Evolutionary conservation across 2,888 invertebrate species (phyloP).

Genomic region (Eledona agricola): DNA sequence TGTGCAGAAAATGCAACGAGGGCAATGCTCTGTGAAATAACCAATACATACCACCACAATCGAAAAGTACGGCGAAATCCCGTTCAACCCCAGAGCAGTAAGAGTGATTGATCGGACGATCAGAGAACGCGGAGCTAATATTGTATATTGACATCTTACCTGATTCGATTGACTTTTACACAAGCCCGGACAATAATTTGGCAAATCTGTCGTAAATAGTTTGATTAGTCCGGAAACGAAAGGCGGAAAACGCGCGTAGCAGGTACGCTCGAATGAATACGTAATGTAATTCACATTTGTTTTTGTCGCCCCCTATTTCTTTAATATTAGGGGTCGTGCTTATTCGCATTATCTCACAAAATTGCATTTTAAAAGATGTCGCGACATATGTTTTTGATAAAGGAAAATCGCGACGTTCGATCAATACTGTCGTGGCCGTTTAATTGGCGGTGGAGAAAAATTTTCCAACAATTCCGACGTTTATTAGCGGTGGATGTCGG

Average conservation of each 20-base stretch:
- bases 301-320: constrained; percentile 59
- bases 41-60: constrained; percentile 54
- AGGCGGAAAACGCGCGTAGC: constrained; percentile 50
- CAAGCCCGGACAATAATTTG: constrained; percentile 32
- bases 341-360: constrained; percentile 59
- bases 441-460: constrained; percentile 4
- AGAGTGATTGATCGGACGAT: constrained; percentile 49
- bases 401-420: constrained; percentile 41
- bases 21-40: constrained; percentile 59
- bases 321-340: constrained; percentile 56
- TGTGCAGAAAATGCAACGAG: constrained; percentile 49
- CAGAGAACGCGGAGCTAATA: constrained; percentile 41
- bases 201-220: constrained; percentile 51
- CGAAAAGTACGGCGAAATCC: constrained; percentile 43
- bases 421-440: constrained; percentile 8
- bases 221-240: constrained; percentile 49
- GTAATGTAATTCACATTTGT: constrained; percentile 64
- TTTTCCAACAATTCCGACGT: no score
- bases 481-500: constrained; percentile 3
- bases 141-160: constrained; percentile 38
- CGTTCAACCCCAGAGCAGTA: constrained; percentile 39
- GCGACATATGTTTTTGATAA: constrained; percentile 62
- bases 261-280: constrained; percentile 60
- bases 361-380: constrained; percentile 62
- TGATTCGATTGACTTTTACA: constrained; percentile 27